Conservation (phyloP, 1,140 invertebrate genomes). For the Oryzaephilus surinamensis region DNA sequence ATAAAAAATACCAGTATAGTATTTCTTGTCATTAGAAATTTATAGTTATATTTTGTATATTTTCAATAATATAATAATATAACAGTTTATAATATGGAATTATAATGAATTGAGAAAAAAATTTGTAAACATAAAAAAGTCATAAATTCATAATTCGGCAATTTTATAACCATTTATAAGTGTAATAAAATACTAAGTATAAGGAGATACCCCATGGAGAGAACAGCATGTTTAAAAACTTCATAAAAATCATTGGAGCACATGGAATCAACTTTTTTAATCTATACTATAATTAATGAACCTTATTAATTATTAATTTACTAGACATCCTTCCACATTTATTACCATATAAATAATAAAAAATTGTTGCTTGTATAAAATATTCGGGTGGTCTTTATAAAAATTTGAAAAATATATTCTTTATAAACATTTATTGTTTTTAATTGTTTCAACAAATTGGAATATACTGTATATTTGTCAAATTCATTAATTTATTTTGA, state of each 20-base stretch:
- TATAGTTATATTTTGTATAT: neutral
- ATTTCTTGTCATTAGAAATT: too few relatives aligned
- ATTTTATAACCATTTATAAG: constrained; percentile 8
- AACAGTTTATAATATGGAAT: neutral
- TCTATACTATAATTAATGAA: constrained; percentile 8
- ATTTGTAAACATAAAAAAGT: constrained; percentile 5
- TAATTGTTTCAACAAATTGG: too few relatives aligned
- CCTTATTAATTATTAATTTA: constrained; percentile 10
- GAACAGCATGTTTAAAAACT: neutral
- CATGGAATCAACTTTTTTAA: neutral
- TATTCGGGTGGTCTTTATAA: too few relatives aligned
- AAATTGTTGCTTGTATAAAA: too few relatives aligned
- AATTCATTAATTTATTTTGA: too few relatives aligned
- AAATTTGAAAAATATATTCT: too few relatives aligned
- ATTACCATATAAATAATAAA: too few relatives aligned
- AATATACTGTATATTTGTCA: too few relatives aligned
- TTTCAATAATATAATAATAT: neutral
- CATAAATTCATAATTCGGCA: constrained; percentile 10
- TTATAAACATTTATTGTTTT: too few relatives aligned
- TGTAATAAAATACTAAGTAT: constrained; percentile 13
- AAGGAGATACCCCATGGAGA: constrained; percentile 7
- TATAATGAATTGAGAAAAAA: constrained; percentile 4
- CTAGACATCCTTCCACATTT: too few relatives aligned
- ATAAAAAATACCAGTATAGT: neutral
- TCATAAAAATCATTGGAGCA: constrained; percentile 1